These are phyloP conservation scores for Lepus americanus DNA, from an alignment of 2,113 vertebrate genomes.

Conservation along the genomic window DNA sequence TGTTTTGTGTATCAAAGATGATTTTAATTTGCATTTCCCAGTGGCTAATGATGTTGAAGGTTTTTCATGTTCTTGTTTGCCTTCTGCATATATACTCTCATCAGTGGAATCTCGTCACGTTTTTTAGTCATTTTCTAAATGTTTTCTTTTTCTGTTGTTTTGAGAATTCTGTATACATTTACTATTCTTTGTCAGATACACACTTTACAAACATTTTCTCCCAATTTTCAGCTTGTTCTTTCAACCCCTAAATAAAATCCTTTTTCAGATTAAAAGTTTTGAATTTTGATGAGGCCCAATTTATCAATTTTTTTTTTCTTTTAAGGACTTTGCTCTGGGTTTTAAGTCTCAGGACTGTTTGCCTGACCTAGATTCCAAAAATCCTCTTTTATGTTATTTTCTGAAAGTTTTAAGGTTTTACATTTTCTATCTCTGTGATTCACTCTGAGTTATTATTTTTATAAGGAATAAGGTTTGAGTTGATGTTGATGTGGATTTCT, in stretches of 20 bases:
- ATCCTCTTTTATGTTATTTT: not conserved
- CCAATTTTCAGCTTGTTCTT: not conserved
- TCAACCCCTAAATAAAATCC: not conserved
- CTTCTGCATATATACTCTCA: not conserved
- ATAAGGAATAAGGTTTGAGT: not conserved
- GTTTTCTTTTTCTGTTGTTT: not conserved
- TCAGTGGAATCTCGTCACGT: not conserved
- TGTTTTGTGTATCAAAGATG: accelerated
- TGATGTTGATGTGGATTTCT: not conserved
- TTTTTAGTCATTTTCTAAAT: not conserved
- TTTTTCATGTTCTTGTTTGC: not conserved
- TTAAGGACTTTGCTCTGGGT: too few relatives aligned
- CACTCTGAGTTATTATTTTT: not conserved
- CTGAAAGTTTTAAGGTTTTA: not conserved
- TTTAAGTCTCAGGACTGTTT: too few relatives aligned
- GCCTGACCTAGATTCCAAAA: not conserved
- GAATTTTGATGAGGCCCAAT: too few relatives aligned
- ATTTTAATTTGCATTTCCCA: not conserved
- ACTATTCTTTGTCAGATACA: not conserved
- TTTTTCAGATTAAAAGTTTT: not conserved
- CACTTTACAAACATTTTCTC: too few relatives aligned
- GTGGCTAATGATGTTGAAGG: not conserved
- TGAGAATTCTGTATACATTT: not conserved
- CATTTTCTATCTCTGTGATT: not conserved
- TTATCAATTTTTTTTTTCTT: not conserved